Evolutionary conservation across 2,113 vertebrate genomes (phyloP), one percentile per base, ranked within the genome.

Genomic region (Mandrillus leucophaeus): DNA sequence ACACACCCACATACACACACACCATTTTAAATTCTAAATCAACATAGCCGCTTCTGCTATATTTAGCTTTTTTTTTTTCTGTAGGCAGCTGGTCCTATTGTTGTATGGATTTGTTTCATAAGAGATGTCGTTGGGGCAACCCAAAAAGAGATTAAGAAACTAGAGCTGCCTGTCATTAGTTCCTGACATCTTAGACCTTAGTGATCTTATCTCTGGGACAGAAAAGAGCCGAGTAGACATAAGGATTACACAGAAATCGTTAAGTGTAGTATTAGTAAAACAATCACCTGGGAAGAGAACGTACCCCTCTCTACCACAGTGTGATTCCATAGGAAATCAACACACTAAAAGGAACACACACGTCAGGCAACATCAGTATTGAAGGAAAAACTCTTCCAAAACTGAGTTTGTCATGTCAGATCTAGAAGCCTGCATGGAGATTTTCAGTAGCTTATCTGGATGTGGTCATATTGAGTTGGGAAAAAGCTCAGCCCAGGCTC

Each of bases 41-140:
- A 72, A 14, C 13, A 35, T 64, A 52, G 12, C 11, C 48, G 6
- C 40, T 96, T 97, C 82, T 90, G 48, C 70, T 97, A 55, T 88
- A 80, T 96, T 92, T 83, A 87, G 66, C 64, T 73, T 92, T 94
- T 40, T 59, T 94, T 40, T 23, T 79, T 95, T 97, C 45, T 92
- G 93, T 66, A 95, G 48, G n/a, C 59, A 73, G 68, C 61, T 75
- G 35, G n/a, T 84, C 52, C 40, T 86, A 70, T 82, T 95, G 52
- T 35, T 79, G 11, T 64, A 68, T 43, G 48, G 27, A 48, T 93
- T 94, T 85, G 43, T 92, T 93, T 85, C 80, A 27, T 30, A 22
- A 59, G 70, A 72, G 43, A 72, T 88, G 78, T 88, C 80, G 20
- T 72, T 94, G 64, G 27, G 90, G 61, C 50, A 97, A 96, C 59